Percentiles rank a stretch among this genome's conserved stretches.
phyloP scores from a whole-genome alignment of 2,888 invertebrate species.

The Elegia similella region DNA sequence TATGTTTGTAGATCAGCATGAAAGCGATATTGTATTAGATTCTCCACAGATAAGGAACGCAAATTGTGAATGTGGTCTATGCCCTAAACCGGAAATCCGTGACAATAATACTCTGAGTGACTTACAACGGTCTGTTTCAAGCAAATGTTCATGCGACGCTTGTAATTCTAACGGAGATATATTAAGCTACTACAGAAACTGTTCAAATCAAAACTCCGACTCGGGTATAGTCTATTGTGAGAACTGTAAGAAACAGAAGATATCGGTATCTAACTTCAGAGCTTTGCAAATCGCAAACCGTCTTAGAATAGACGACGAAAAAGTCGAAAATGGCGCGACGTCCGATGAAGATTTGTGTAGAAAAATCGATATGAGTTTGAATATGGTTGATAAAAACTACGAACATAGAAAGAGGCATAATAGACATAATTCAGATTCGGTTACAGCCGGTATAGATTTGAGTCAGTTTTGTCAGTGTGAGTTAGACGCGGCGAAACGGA shows the following conservation, averaged over 20 bases:
- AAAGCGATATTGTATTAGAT: constrained; percentile 54
- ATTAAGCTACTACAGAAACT: constrained; percentile 66
- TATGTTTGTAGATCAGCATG: constrained; percentile 68
- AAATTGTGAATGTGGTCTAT: constrained; percentile 72
- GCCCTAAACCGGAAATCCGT: constrained; percentile 62
- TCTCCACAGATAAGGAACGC: constrained; percentile 53
- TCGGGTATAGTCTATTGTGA: constrained; percentile 75
- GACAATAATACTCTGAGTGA: constrained; percentile 71
- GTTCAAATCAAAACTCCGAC: constrained; percentile 64
- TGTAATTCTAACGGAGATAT: constrained; percentile 74
- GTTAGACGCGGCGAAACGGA: constrained; percentile 64
- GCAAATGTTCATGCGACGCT: constrained; percentile 65
- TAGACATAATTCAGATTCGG: constrained; percentile 67
- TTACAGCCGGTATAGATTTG: constrained; percentile 65
- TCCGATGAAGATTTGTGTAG: constrained; percentile 72
- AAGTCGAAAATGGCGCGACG: constrained; percentile 58
- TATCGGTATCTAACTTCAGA: constrained; percentile 72
- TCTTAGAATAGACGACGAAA: constrained; percentile 63
- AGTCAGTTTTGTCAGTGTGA: constrained; percentile 77
- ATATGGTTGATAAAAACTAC: constrained; percentile 62
- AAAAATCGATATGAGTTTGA: constrained; percentile 67
- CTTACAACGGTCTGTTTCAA: constrained; percentile 62
- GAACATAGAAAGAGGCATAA: constrained; percentile 71
- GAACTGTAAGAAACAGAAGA: constrained; percentile 73
- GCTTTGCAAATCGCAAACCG: constrained; percentile 74